These are phyloP conservation scores for Oostethus manadensis DNA, from an alignment of 2,113 vertebrate genomes.

Conservation along the genomic window DNA sequence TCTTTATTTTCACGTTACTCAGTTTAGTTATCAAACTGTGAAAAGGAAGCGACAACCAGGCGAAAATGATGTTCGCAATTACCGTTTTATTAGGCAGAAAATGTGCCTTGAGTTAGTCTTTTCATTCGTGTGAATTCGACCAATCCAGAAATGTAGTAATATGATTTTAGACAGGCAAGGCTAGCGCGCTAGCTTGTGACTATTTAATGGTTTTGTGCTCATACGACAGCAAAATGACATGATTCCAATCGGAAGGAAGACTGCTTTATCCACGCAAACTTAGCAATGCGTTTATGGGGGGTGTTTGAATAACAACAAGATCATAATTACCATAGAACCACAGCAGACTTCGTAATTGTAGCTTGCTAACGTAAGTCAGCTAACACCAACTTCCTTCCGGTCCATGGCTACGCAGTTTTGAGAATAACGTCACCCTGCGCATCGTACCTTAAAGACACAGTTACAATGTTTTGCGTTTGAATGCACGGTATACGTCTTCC, in stretches of 20 bases:
- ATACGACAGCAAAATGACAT: not conserved
- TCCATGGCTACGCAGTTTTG: slow-evolving; percentile 35
- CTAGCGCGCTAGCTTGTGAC: slow-evolving; percentile 18
- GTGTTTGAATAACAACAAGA: not conserved
- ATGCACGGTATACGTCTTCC: not conserved
- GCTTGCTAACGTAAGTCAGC: slow-evolving; percentile 61
- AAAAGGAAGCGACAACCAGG: too few species aligned
- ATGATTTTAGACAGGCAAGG: slow-evolving; percentile 11
- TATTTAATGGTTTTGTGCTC: slow-evolving; percentile 11
- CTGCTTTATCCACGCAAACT: not conserved
- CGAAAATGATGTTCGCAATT: not conserved
- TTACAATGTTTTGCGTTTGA: not conserved
- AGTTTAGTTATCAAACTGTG: too few species aligned
- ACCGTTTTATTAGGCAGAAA: not conserved
- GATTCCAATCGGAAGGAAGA: not conserved
- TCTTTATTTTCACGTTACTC: too few species aligned
- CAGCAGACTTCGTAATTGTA: slow-evolving; percentile 55
- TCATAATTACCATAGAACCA: slow-evolving; percentile 74
- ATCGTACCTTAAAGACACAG: slow-evolving; percentile 40
- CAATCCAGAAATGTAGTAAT: not conserved
- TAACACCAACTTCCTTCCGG: slow-evolving; percentile 67
- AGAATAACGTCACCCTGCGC: slow-evolving; percentile 43
- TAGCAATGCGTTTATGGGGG: rapidly evolving
- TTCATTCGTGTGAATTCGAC: not conserved
- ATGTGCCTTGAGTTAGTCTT: not conserved